A percentile compares a stretch with the other conserved stretches of the same genome.
These are phyloP conservation scores for Anarrhichthys ocellatus DNA, from an alignment of 2,113 vertebrate species.

Conservation along the genomic window DNA sequence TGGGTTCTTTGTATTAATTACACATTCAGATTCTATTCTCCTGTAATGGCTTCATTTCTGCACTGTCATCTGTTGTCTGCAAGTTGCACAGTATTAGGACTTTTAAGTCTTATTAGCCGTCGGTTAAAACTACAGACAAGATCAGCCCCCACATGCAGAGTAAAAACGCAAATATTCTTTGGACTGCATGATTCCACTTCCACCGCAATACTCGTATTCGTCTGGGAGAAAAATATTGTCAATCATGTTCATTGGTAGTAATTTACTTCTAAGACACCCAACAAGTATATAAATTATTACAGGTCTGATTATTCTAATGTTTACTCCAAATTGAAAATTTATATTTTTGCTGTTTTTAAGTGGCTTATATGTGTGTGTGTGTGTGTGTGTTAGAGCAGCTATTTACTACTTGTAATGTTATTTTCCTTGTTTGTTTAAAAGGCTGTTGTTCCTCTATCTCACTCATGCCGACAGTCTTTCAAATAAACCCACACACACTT, in stretches of 20 bases:
- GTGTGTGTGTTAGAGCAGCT: neutral
- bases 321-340: slow-evolving; percentile 7
- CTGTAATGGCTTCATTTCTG: neutral
- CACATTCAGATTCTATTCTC: neutral
- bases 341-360: neutral
- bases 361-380: neutral
- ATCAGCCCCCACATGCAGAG: neutral
- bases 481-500: slow-evolving; percentile 4
- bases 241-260: slow-evolving; percentile 22
- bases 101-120: slow-evolving; percentile 6
- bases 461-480: slow-evolving; percentile 5
- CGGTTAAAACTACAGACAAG: slow-evolving; percentile 12
- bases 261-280: slow-evolving; percentile 43
- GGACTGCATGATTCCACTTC: slow-evolving; percentile 19
- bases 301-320: slow-evolving; percentile 2
- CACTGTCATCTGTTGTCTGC: neutral
- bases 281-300: slow-evolving; percentile 22
- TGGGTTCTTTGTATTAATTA: neutral
- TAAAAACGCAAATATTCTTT: slow-evolving; percentile 43
- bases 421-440: slow-evolving; percentile 24
- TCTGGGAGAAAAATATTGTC: slow-evolving; percentile 20
- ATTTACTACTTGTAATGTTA: neutral
- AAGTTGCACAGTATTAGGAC: slow-evolving; percentile 18
- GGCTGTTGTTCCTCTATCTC: neutral
- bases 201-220: slow-evolving; percentile 5